Percentiles rank a stretch among this genome's conserved stretches.
phyloP scores from a whole-genome alignment of 1,140 invertebrate genomes.

The Stenopsyche tienmushanensis region DNA sequence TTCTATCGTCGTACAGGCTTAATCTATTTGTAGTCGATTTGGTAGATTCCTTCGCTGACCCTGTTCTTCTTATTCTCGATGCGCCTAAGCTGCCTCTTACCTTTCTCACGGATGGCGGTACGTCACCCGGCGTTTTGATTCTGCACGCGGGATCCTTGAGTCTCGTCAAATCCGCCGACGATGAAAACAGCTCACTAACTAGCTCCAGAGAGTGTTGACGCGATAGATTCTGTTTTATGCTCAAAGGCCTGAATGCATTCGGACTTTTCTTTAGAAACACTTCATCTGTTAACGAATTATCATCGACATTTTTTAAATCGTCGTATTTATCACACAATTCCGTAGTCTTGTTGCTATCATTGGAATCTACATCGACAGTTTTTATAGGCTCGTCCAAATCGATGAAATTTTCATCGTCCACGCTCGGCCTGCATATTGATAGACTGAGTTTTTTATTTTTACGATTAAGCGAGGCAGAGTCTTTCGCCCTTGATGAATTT shows the following conservation, averaged over 20 bases:
- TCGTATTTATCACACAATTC: constrained; percentile 11
- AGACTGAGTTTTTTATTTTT: constrained; percentile 12
- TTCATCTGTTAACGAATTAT: constrained; percentile 24
- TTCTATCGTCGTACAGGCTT: constrained; percentile 82
- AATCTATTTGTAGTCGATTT: constrained; percentile 61
- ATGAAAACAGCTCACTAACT: constrained; percentile 67
- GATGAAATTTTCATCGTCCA: constrained; percentile 28
- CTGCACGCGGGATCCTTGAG: constrained; percentile 71
- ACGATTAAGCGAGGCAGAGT: constrained; percentile 3
- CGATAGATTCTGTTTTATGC: constrained; percentile 47
- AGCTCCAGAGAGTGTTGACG: constrained; percentile 67
- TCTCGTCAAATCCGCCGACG: constrained; percentile 58
- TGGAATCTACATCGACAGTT: neutral
- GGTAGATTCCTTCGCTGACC: constrained; percentile 48
- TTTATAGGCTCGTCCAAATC: constrained; percentile 18
- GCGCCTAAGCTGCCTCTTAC: constrained; percentile 58
- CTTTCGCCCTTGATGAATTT: neutral
- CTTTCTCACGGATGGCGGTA: constrained; percentile 71
- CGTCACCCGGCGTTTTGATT: constrained; percentile 79
- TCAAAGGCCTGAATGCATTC: constrained; percentile 29
- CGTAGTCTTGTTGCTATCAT: constrained; percentile 6
- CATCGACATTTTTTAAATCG: constrained; percentile 13
- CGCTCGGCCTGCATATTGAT: constrained; percentile 24
- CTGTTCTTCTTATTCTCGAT: constrained; percentile 45
- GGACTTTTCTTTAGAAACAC: constrained; percentile 17